Percentiles rank a stretch among this genome's conserved stretches.
Conservation (phyloP, 2,113 vertebrate genomes). For the Hippocampus zosterae region DNA sequence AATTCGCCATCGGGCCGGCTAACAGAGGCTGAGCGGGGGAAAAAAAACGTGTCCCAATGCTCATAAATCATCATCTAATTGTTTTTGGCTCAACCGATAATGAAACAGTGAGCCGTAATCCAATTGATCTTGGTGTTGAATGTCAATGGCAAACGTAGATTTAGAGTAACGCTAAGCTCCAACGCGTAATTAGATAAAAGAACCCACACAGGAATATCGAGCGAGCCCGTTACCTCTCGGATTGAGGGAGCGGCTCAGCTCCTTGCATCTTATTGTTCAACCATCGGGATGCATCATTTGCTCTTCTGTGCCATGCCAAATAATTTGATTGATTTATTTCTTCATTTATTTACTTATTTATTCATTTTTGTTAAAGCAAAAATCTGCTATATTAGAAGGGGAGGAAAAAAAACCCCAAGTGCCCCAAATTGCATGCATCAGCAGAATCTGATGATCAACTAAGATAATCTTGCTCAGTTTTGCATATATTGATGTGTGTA, state of each 20-base stretch:
- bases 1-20: background rate
- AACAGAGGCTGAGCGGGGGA: background rate
- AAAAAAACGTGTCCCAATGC: background rate
- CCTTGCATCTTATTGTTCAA: background rate
- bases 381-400: background rate
- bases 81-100: background rate
- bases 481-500: background rate
- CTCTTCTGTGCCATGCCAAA: no score
- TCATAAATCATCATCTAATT: conserved; percentile 1
- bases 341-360: no score
- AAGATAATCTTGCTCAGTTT: background rate
- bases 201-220: background rate
- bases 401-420: no score
- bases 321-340: no score
- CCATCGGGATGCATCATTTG: background rate
- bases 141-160: conserved; percentile 2
- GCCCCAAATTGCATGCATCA: background rate
- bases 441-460: background rate
- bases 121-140: conserved; percentile 4
- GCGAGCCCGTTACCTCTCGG: background rate
- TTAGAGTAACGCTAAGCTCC: background rate
- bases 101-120: conserved; percentile 8
- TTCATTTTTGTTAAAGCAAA: background rate
- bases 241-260: background rate
- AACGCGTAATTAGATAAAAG: background rate